phyloP scores from a whole-genome alignment of 2,113 vertebrate genomes.

The Engraulis encrasicolus region DNA sequence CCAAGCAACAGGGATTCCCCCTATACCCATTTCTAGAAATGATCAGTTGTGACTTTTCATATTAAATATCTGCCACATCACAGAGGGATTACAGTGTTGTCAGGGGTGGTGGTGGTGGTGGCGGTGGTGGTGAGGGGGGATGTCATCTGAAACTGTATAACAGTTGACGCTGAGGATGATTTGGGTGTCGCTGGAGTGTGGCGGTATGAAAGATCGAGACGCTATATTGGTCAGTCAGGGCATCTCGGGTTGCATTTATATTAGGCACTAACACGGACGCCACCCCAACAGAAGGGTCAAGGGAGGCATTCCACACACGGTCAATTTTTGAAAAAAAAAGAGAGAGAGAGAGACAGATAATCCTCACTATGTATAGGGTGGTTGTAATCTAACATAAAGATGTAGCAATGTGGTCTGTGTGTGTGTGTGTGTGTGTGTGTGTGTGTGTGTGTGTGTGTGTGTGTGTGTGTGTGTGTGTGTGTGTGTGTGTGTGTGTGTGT shows the following conservation, averaged over 20 bases:
- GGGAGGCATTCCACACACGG: slow-evolving; percentile 50
- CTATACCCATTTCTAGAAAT: neutral
- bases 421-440: neutral
- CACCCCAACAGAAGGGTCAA: slow-evolving; percentile 30
- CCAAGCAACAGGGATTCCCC: too few species aligned
- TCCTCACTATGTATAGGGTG: slow-evolving; percentile 55
- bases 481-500: neutral
- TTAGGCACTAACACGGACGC: slow-evolving; percentile 43
- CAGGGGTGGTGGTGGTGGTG: too few species aligned
- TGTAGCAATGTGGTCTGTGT: slow-evolving; percentile 47
- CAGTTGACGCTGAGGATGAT: neutral
- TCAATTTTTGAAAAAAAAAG: slow-evolving; percentile 56
- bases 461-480: slow-evolving; percentile 18
- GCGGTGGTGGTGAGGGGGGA: neutral
- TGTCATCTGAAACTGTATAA: neutral
- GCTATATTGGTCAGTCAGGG: slow-evolving; percentile 41
- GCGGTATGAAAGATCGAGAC: slow-evolving; percentile 29
- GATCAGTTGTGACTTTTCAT: neutral
- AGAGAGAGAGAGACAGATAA: neutral
- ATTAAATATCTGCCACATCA: neutral
- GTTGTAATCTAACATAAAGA: slow-evolving; percentile 49
- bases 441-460: slow-evolving; percentile 6
- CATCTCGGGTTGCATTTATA: slow-evolving; percentile 50
- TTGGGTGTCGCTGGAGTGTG: slow-evolving; percentile 25
- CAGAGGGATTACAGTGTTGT: neutral